Base-by-base conservation (phyloP, 2,888 invertebrate species). In the Drosophila mettleri region DNA sequence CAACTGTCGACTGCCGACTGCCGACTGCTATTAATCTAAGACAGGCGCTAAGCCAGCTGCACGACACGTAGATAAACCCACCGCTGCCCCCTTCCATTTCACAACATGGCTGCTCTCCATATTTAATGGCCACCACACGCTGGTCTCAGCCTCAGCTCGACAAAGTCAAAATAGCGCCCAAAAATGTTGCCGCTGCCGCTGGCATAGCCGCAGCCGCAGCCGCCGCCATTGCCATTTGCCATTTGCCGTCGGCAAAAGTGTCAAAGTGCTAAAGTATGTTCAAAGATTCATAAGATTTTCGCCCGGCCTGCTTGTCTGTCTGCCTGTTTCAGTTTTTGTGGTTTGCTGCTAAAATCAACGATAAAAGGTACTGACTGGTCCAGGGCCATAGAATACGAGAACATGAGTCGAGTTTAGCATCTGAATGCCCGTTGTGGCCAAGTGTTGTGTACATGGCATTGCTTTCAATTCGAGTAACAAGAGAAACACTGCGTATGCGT, bases 201-300 rank as follows among this genome's bases (percentile, higher is more conserved):
- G n/a, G n/a, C n/a, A n/a, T n/a, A n/a, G 43, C 43, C 5, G 14
- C 22, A 39, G n/a, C 39, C 22, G 27, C 16, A 10, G 16, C 45
- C 22, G 24, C 16, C 10, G 39, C 52, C 58, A 18, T 51, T 58
- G 64, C 70, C 78, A 74, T 68, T 63, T 65, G 46, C 46, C 46
- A 46, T 49, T 49, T 49, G 69, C 83, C 69, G 58, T 60, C 69
- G 80, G 76, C 74, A 70, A 78, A 84, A 84, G 81, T 86, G 84
- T 87, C 82, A 86, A 90, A 90, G 90, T 90, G 90, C 84, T 88
- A 90, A 90, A 90, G 89, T 86, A 70, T 90, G 86, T 89, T 90
- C 85, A 89, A 90, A 90, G 87, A 90, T 87, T 90, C 90, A 91
- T 89, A 90, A 87, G 88, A 80, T 89, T 82, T 75, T 74, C 31